These are phyloP conservation scores for Caradrina clavipalpis DNA, from an alignment of 2,888 invertebrate species.

Conservation along the genomic window DNA sequence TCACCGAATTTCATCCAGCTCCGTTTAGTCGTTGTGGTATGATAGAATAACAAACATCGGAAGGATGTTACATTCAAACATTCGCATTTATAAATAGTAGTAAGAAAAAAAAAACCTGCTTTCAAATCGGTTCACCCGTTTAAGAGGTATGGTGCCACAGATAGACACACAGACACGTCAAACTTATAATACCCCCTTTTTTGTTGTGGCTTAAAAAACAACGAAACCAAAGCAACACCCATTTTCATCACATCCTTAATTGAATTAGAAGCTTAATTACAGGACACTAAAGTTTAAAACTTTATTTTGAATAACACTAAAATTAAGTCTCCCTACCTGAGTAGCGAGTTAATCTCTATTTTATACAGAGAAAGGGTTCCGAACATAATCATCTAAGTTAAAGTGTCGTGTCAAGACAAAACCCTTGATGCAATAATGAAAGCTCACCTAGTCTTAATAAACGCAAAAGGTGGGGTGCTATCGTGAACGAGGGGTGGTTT, in stretches of 20 bases:
- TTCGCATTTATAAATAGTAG: too few relatives aligned
- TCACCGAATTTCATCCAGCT: too few relatives aligned
- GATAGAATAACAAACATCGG: too few relatives aligned
- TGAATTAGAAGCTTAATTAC: conserved; percentile 27
- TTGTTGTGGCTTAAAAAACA: conserved; percentile 4
- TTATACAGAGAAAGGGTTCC: conserved; percentile 56
- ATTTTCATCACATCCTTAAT: conserved; percentile 19
- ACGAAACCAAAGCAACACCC: not conserved
- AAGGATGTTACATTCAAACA: too few relatives aligned
- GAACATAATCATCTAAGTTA: conserved; percentile 64
- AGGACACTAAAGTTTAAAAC: conserved; percentile 29
- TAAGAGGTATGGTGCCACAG: too few relatives aligned
- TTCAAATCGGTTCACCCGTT: too few relatives aligned
- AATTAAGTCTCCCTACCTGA: conserved; percentile 57
- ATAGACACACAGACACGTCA: too few relatives aligned
- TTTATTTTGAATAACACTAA: conserved; percentile 53
- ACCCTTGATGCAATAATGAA: conserved; percentile 67
- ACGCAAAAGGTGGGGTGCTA: conserved; percentile 46
- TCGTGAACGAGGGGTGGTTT: conserved; percentile 3
- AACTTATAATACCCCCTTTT: too few relatives aligned
- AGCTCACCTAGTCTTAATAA: conserved; percentile 61
- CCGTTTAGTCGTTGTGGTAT: too few relatives aligned
- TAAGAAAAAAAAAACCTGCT: too few relatives aligned
- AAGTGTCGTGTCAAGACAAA: conserved; percentile 65
- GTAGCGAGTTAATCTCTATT: conserved; percentile 49